Conservation (phyloP, 1,140 invertebrate genomes). For the Helicoverpa zea region DNA sequence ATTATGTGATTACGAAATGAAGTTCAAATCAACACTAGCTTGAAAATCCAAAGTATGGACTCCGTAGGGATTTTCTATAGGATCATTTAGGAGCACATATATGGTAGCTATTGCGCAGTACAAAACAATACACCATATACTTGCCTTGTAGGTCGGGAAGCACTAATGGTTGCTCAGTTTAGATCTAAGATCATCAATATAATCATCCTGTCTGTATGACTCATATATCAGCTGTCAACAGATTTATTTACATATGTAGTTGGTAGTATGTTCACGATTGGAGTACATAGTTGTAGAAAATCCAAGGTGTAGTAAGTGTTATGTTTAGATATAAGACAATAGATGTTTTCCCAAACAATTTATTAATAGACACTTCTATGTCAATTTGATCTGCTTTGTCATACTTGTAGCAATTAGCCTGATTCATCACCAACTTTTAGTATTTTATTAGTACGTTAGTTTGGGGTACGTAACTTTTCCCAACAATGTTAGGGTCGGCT, state of each 20-base stretch:
- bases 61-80: slow-evolving; percentile 29
- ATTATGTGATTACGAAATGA: background rate
- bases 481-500: too few species aligned
- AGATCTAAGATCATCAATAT: slow-evolving; percentile 6
- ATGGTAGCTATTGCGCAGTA: slow-evolving; percentile 25
- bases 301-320: too few species aligned
- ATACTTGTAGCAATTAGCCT: too few species aligned
- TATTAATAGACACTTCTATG: too few species aligned
- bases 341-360: too few species aligned
- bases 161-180: background rate
- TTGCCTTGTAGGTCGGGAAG: slow-evolving; percentile 21
- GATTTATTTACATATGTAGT: background rate
- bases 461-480: too few species aligned
- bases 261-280: background rate
- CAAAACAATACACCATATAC: slow-evolving; percentile 43
- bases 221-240: slow-evolving; percentile 10
- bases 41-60: background rate
- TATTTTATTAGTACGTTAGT: too few species aligned
- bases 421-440: too few species aligned
- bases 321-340: too few species aligned
- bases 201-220: background rate
- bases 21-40: slow-evolving; percentile 6
- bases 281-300: too few species aligned
- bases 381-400: too few species aligned
- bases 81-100: slow-evolving; percentile 33